Percentiles rank a stretch among this genome's conserved stretches.
phyloP scores from a whole-genome alignment of 2,113 vertebrate species.

The Cariama cristata region DNA sequence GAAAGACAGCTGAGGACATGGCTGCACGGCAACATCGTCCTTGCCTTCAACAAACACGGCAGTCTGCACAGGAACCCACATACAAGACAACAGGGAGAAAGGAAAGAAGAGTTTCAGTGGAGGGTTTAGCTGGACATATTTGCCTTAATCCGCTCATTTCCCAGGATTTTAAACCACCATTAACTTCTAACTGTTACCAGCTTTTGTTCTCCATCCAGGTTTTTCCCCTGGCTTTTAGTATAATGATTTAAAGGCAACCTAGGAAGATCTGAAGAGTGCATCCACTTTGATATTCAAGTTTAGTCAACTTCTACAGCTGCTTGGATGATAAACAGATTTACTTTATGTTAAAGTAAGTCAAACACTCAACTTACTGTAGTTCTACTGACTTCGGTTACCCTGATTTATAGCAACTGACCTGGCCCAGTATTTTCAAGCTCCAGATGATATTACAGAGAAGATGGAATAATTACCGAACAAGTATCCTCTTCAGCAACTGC shows the following conservation, averaged over 20 bases:
- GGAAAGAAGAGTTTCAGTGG: neutral
- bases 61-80: neutral
- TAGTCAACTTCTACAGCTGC: neutral
- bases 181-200: neutral
- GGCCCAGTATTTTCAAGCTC: neutral
- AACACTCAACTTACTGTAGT: neutral
- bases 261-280: neutral
- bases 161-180: neutral
- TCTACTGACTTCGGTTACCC: neutral
- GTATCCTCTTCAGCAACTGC: constrained; percentile 91
- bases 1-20: neutral
- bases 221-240: neutral
- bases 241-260: neutral
- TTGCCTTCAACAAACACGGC: neutral
- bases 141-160: neutral
- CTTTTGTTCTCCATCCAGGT: neutral
- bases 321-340: neutral
- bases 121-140: neutral
- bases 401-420: neutral
- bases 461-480: constrained; percentile 81
- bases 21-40: rapidly evolving
- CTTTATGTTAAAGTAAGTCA: neutral
- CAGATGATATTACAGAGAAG: neutral
- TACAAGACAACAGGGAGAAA: neutral
- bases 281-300: neutral